phyloP scores from a whole-genome alignment of 2,113 vertebrate genomes.

The Phoxinus phoxinus region DNA sequence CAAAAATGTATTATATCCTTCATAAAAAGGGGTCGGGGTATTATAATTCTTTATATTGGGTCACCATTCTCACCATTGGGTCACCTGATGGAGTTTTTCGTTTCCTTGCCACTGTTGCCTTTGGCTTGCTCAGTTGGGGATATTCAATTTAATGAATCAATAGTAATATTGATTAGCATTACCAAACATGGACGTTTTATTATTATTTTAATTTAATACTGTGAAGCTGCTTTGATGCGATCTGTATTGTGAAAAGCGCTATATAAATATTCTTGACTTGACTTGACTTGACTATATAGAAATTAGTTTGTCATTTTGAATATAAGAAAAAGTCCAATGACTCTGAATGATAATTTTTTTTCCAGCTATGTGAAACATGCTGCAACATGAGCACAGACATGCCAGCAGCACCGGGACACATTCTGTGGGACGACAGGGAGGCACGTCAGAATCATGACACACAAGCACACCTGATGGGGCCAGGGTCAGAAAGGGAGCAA shows the following conservation, averaged over 20 bases:
- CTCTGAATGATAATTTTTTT: background rate
- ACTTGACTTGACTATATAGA: no score
- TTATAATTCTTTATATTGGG: background rate
- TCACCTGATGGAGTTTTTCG: no score
- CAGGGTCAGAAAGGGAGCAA: constrained; percentile 12
- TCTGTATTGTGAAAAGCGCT: no score
- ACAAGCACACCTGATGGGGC: background rate
- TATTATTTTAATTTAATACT: no score
- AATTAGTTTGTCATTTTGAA: background rate
- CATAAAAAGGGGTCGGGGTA: background rate
- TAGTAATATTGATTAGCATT: no score
- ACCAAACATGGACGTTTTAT: no score
- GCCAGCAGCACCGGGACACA: background rate
- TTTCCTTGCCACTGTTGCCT: no score
- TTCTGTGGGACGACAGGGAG: background rate
- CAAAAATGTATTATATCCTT: background rate
- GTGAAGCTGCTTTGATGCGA: no score
- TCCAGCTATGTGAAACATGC: background rate
- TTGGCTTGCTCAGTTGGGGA: no score
- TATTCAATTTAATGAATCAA: no score
- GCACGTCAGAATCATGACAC: constrained; percentile 1
- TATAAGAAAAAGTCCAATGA: background rate
- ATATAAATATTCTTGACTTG: no score
- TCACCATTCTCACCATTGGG: no score
- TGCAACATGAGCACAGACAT: constrained; percentile 25